Percentiles rank a stretch among this genome's conserved stretches.
These are phyloP conservation scores for Sarcophaga subvicina DNA, from an alignment of 2,888 invertebrate species.

Conservation along the genomic window DNA sequence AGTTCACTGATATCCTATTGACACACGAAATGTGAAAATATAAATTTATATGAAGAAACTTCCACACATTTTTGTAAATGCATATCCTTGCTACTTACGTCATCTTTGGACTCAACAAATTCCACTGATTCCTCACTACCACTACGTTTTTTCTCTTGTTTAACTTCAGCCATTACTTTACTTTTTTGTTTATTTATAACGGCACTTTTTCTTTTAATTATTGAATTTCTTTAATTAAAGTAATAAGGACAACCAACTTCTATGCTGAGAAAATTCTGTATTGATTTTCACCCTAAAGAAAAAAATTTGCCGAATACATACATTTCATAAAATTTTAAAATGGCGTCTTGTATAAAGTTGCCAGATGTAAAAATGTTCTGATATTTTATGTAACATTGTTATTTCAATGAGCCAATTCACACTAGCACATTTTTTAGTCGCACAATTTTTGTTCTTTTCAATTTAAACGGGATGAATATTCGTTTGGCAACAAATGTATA, in stretches of 20 bases:
- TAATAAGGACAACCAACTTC: neutral
- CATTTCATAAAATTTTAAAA: slow-evolving; percentile 7
- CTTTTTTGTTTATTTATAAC: neutral
- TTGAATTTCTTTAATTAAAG: neutral
- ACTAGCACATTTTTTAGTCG: too few relatives aligned
- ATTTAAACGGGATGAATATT: too few relatives aligned
- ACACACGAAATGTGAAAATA: slow-evolving; percentile 18
- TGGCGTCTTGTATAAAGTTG: slow-evolving; percentile 23
- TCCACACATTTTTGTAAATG: neutral
- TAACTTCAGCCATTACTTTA: neutral
- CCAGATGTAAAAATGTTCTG: slow-evolving; percentile 6
- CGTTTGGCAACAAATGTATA: too few relatives aligned
- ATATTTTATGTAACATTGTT: neutral
- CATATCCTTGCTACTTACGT: slow-evolving; percentile 71
- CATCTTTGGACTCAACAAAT: slow-evolving; percentile 68
- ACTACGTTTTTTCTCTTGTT: slow-evolving; percentile 11
- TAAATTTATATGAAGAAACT: neutral
- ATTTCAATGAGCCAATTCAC: too few relatives aligned
- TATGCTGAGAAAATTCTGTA: slow-evolving; percentile 47
- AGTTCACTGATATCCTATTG: slow-evolving; percentile 80
- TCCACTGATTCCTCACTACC: slow-evolving; percentile 40
- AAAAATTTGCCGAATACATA: neutral
- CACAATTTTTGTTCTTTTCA: too few relatives aligned
- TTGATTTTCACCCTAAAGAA: slow-evolving; percentile 29
- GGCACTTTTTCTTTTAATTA: neutral